A percentile compares a stretch with the other conserved stretches of the same genome.
phyloP scores from a whole-genome alignment of 2,113 vertebrate genomes.

The Neomonachus schauinslandi region DNA sequence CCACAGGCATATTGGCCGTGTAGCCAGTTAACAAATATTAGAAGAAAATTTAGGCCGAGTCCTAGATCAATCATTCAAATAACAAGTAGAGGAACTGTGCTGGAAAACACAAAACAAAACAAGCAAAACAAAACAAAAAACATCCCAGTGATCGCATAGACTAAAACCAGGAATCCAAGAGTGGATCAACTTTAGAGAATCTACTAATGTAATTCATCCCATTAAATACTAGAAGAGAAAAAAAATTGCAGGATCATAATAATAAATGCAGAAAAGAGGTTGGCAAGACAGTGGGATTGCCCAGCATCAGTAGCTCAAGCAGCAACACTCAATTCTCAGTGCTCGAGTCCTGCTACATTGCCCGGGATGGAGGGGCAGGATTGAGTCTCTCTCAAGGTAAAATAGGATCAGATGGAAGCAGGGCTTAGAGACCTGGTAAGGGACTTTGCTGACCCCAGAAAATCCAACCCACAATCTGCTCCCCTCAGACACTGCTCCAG shows the following conservation, averaged over 20 bases:
- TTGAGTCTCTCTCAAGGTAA: not conserved
- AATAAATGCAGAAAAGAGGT: not conserved
- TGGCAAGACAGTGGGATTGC: not conserved
- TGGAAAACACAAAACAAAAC: not conserved
- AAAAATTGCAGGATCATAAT: not conserved
- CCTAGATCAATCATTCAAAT: not conserved
- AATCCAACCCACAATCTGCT: not conserved
- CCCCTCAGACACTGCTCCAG: not conserved
- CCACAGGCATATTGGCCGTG: not conserved
- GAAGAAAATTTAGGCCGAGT: not conserved
- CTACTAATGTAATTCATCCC: not conserved
- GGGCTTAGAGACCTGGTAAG: not conserved
- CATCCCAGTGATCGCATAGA: not conserved
- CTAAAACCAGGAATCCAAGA: not conserved
- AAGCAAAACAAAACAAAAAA: not conserved
- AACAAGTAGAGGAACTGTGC: not conserved
- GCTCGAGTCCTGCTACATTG: fast-evolving
- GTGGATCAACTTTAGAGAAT: not conserved
- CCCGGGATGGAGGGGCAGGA: not conserved
- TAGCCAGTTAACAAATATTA: not conserved
- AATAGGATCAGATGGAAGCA: not conserved
- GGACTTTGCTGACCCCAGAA: not conserved
- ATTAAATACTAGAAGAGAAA: not conserved
- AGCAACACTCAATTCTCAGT: not conserved
- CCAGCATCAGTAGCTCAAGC: not conserved